Evolutionary conservation across 2,113 vertebrate genomes (phyloP).

Genomic region (Oenanthe oenanthe): DNA sequence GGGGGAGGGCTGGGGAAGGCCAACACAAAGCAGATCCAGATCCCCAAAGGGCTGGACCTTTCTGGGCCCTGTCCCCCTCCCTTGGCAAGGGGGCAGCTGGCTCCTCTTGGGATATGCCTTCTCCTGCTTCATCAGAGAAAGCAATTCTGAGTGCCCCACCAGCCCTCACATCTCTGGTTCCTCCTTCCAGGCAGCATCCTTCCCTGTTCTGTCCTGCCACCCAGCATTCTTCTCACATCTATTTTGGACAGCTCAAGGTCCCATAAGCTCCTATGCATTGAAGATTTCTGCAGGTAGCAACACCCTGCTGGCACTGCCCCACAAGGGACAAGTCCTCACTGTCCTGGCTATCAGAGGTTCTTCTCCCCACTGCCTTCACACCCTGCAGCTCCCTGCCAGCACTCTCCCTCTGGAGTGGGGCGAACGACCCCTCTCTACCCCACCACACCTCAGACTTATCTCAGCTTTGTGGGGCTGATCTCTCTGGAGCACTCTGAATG

Average conservation of each 20-base stretch:
- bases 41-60: neutral
- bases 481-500: neutral
- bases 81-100: neutral
- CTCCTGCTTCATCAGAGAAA: neutral
- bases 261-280: neutral
- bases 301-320: no score
- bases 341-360: neutral
- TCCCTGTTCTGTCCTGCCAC: neutral
- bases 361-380: neutral
- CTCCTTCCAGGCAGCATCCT: neutral
- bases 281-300: neutral
- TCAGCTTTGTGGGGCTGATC: accelerated
- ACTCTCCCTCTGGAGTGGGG: accelerated
- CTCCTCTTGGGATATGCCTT: neutral
- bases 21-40: neutral
- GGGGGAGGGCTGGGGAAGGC: neutral
- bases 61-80: neutral
- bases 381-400: neutral
- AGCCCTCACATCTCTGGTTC: neutral
- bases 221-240: neutral
- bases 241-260: neutral
- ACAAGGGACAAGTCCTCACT: accelerated
- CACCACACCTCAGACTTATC: neutral
- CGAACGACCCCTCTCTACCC: accelerated
- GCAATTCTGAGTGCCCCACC: neutral